phyloP scores from a whole-genome alignment of 2,797 vertebrate genomes.

The Euphonia xanthogaster region DNA sequence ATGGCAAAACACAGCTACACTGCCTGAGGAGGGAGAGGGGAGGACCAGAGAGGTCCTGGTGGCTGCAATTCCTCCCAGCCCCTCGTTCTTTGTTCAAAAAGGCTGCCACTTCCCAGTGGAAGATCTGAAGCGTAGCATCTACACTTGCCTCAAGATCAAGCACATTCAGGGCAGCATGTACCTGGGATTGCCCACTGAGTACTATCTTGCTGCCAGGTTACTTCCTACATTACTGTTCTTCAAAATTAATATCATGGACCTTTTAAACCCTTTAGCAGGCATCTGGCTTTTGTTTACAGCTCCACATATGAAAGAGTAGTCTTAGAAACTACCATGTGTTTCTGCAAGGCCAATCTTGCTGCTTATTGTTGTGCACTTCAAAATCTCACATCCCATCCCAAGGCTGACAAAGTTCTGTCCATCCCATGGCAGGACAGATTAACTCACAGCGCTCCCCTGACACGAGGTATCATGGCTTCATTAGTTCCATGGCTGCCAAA shows the following conservation, averaged over 20 bases:
- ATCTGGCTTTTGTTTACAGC: neutral
- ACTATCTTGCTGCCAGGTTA: neutral
- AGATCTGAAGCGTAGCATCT: accelerated
- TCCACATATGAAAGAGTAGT: neutral
- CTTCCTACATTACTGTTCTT: neutral
- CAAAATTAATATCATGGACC: neutral
- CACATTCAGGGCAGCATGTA: accelerated
- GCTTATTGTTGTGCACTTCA: neutral
- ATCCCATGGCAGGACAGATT: neutral
- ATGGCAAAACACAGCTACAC: neutral
- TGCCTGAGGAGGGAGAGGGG: neutral
- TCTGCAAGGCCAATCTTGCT: neutral
- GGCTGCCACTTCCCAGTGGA: neutral
- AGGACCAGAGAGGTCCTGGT: neutral
- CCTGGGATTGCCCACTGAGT: neutral
- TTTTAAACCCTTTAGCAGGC: neutral
- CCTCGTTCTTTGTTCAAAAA: neutral
- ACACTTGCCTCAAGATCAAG: neutral
- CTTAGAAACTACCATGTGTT: accelerated
- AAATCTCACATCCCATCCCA: neutral
- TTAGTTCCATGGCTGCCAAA: neutral
- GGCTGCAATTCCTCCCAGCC: neutral
- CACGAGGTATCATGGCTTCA: neutral
- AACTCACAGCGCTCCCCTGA: neutral
- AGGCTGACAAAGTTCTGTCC: neutral